Base-by-base conservation (phyloP, 2,888 invertebrate genomes). In the Dysmachus trigonus region DNA sequence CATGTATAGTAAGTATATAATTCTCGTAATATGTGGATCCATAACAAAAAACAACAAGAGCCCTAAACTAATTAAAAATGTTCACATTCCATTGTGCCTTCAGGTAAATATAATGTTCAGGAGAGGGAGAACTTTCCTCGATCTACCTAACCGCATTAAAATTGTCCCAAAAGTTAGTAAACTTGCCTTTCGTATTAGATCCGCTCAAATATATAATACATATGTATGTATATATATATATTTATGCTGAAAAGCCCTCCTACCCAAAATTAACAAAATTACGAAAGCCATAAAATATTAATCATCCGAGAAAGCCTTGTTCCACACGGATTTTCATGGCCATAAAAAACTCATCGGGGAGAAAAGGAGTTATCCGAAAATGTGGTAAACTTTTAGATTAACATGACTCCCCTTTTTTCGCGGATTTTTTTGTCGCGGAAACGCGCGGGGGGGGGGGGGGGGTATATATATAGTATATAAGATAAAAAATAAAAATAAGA, bases 311-410 rank as follows among this genome's bases (percentile, higher is more conserved):
- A 62, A 62, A 81, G 47, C 31, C 53, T 41, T 33, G 15, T 53
- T 35, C 31, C 27, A 62, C 31, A 81, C 62, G 53, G 73, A 62
- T 53, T 51, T 41, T 53, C 53, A 10, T 30, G 81, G 33, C 33
- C 51, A 53, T 81, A 81, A 62, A 62, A 81, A 81, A 81, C 53
- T 81, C 81, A 81, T 81, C 33, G 51, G 81, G 81, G 76, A n/a
- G 38, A 27, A 81, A 22, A 47, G 33, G 22, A 81, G 53, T 81
- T 81, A 81, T 53, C 81, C 13, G 51, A 33, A 33, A 51, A 33
- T 7, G 31, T 13, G 81, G 53, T 53, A 53, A 62, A 33, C 53
- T 81, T 53, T 53, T 53, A 81, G 53, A 73, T 33, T 73, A 81
- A 81, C 33, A 53, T 62, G 31, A 53, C 18, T 73, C 51, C 81